A percentile compares a stretch with the other conserved stretches of the same genome.
phyloP scores from a whole-genome alignment of 2,797 vertebrate species.

The Orestias chungarensis region DNA sequence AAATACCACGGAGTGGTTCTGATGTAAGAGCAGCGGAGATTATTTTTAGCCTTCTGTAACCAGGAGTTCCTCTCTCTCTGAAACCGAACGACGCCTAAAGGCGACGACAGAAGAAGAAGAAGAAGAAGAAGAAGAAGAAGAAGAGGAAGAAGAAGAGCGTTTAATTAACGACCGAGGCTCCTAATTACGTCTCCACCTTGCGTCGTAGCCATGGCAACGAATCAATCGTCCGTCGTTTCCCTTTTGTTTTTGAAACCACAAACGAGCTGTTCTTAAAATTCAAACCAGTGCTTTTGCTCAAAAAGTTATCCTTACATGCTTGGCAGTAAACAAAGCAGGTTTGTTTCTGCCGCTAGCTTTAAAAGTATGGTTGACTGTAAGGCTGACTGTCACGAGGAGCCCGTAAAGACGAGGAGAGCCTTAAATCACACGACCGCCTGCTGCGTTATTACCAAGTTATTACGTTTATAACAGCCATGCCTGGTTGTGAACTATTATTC shows the following conservation, averaged over 20 bases:
- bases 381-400: conserved; percentile 63
- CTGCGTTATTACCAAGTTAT: no score
- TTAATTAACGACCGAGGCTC: conserved; percentile 35
- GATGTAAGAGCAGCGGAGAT: conserved; percentile 68
- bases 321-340: neutral
- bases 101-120: neutral
- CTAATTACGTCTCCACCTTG: conserved; percentile 36
- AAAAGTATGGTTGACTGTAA: neutral
- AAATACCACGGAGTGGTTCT: conserved; percentile 73
- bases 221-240: neutral
- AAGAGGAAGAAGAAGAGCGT: neutral
- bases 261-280: neutral
- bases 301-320: neutral
- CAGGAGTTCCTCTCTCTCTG: conserved; percentile 52
- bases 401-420: neutral
- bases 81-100: conserved; percentile 35
- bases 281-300: neutral
- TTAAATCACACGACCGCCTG: neutral
- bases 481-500: neutral
- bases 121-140: neutral
- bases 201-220: conserved; percentile 50
- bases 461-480: neutral
- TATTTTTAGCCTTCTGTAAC: conserved; percentile 81
- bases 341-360: neutral
- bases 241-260: neutral